A percentile compares a stretch with the other conserved stretches of the same genome.
Evolutionary conservation across 2,113 vertebrate species (phyloP).

Genomic region (Abramis brama): DNA sequence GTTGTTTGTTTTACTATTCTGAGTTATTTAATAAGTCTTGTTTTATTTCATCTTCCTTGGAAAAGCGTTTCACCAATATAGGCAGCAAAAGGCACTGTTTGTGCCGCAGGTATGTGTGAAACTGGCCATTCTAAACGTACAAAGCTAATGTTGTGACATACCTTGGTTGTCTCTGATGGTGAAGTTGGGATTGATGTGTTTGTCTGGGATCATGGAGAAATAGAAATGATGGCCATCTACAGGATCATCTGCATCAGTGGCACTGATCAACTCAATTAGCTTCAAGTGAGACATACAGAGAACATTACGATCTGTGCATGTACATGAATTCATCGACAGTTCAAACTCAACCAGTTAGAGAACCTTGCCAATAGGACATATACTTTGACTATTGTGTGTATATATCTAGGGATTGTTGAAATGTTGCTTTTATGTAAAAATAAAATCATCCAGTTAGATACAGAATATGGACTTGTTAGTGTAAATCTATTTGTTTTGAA

Average conservation of each 20-base stretch:
- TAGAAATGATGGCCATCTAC: conserved; percentile 81
- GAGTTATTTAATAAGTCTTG: too few species aligned
- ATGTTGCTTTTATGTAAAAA: not conserved
- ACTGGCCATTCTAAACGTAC: not conserved
- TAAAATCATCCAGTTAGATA: not conserved
- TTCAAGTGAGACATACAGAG: conserved; percentile 64
- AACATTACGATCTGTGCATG: not conserved
- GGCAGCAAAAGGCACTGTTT: not conserved
- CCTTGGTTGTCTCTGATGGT: conserved; percentile 89
- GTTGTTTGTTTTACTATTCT: too few species aligned
- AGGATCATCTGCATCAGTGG: conserved; percentile 86
- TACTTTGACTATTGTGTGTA: not conserved
- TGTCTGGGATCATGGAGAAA: conserved; percentile 81
- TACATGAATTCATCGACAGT: not conserved
- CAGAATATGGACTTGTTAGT: not conserved
- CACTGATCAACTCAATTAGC: conserved; percentile 87
- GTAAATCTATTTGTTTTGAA: not conserved
- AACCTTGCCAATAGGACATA: not conserved
- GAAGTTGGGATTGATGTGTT: conserved; percentile 83
- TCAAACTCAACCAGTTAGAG: not conserved
- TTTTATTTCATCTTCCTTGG: too few species aligned
- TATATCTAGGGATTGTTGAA: not conserved
- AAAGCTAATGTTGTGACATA: conserved; percentile 58
- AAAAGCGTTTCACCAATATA: not conserved
- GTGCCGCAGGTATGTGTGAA: not conserved